These are phyloP conservation scores for Druon quercuslanigerum DNA, from an alignment of 1,140 invertebrate genomes.

Conservation along the genomic window DNA sequence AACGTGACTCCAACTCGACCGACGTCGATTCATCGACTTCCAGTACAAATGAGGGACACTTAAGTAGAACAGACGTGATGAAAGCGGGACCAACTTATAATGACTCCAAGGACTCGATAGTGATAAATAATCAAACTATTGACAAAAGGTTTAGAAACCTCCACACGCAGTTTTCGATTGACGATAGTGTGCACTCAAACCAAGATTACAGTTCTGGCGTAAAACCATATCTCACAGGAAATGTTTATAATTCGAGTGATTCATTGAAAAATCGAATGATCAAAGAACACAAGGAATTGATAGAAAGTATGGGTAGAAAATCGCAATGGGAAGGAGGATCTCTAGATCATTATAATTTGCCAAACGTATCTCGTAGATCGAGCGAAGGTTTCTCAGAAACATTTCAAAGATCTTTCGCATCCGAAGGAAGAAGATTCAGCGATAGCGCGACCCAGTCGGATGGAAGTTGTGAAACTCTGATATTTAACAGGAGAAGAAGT, in stretches of 20 bases:
- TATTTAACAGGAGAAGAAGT: constrained; percentile 49
- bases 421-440: constrained; percentile 57
- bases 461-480: not conserved
- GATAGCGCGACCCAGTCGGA: constrained; percentile 48
- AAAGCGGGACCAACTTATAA: not conserved
- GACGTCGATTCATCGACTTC: too few species aligned
- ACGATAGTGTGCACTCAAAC: constrained; percentile 42
- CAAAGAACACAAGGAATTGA: not conserved
- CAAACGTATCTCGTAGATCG: constrained; percentile 48
- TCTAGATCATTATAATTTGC: constrained; percentile 8
- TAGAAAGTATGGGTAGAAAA: not conserved
- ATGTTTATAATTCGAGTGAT: not conserved
- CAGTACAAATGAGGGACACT: not conserved
- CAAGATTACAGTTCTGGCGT: constrained; percentile 13
- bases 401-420: constrained; percentile 17
- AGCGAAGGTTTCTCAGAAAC: constrained; percentile 54
- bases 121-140: not conserved
- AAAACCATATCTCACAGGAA: not conserved
- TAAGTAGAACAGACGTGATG: not conserved
- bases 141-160: constrained; percentile 37
- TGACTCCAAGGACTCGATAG: not conserved
- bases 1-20: not conserved
- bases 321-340: not conserved
- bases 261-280: not conserved
- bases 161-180: constrained; percentile 46